phyloP scores from a whole-genome alignment of 2,888 invertebrate genomes.

The Calliopum simillimum region DNA sequence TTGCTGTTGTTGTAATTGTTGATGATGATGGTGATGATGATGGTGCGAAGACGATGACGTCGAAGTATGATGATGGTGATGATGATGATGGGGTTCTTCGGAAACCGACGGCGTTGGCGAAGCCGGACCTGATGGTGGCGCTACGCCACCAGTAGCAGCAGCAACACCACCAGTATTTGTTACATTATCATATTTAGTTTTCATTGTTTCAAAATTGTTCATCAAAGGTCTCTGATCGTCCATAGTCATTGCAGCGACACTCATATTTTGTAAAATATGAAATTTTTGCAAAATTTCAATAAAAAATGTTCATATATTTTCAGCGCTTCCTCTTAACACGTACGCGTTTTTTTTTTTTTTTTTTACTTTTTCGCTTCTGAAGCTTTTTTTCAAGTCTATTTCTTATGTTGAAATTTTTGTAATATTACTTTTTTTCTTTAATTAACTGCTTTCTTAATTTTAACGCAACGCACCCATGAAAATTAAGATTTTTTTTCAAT shows the following conservation, averaged over 20 bases:
- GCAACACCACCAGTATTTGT: slow-evolving; percentile 49
- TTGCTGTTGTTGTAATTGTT: slow-evolving; percentile 46
- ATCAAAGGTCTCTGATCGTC: slow-evolving; percentile 67
- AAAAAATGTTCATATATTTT: slow-evolving; percentile 19
- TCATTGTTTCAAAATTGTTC: slow-evolving; percentile 65
- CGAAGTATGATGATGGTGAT: slow-evolving; percentile 51
- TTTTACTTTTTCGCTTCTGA: too few relatives aligned
- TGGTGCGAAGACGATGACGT: slow-evolving; percentile 46
- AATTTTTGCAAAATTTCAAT: slow-evolving; percentile 9
- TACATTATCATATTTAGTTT: slow-evolving; percentile 57
- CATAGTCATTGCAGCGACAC: slow-evolving; percentile 67
- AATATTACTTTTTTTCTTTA: slow-evolving; percentile 31
- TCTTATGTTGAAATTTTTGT: slow-evolving; percentile 27
- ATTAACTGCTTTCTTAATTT: slow-evolving; percentile 42
- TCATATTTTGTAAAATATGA: slow-evolving; percentile 52
- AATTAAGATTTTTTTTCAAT: not conserved
- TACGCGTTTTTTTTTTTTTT: slow-evolving; percentile 30
- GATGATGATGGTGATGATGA: slow-evolving; percentile 51
- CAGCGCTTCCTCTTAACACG: slow-evolving; percentile 30
- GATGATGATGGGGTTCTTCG: slow-evolving; percentile 54
- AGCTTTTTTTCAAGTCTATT: slow-evolving; percentile 24
- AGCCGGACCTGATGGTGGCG: slow-evolving; percentile 58
- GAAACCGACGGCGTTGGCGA: slow-evolving; percentile 61
- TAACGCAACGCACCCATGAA: slow-evolving; percentile 17
- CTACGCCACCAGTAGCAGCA: slow-evolving; percentile 43